Evolutionary conservation across 2,113 vertebrate species (phyloP).

Genomic region (Odontesthes bonariensis): DNA sequence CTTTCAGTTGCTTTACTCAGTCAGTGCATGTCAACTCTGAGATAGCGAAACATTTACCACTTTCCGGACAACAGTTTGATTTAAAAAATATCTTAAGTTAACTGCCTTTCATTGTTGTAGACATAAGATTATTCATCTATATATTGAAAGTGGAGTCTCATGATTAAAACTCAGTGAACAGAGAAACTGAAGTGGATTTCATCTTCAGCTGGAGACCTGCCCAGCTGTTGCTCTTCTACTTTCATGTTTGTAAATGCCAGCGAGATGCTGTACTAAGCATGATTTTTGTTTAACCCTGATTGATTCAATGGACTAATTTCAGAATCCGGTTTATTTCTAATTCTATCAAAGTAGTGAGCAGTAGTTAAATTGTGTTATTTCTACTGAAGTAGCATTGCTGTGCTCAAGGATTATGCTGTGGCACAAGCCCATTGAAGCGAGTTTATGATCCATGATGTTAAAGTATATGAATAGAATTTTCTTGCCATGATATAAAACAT

Average conservation of each 20-base stretch:
- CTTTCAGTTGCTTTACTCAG: not conserved
- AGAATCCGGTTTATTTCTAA: no score
- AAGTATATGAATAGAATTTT: not conserved
- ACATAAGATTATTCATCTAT: not conserved
- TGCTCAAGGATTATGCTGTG: no score
- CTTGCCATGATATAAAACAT: constrained; percentile 3
- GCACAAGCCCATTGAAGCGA: no score
- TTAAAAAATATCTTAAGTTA: not conserved
- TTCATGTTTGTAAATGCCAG: constrained; percentile 3
- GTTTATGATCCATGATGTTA: not conserved
- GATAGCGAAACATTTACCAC: not conserved
- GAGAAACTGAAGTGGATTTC: constrained; percentile 27
- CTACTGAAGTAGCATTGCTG: no score
- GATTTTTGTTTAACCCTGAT: constrained; percentile 1
- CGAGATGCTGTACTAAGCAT: not conserved
- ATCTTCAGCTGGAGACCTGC: constrained; percentile 15
- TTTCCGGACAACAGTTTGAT: not conserved
- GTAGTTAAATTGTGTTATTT: no score
- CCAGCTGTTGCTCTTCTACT: not conserved
- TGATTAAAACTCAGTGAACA: constrained; percentile 20
- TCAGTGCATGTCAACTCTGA: not conserved
- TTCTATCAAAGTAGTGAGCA: no score
- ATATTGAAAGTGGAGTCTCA: not conserved
- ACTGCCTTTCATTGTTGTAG: not conserved
- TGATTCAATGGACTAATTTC: not conserved